phyloP scores from a whole-genome alignment of 2,888 invertebrate species.

The Margaritifera margaritifera region DNA sequence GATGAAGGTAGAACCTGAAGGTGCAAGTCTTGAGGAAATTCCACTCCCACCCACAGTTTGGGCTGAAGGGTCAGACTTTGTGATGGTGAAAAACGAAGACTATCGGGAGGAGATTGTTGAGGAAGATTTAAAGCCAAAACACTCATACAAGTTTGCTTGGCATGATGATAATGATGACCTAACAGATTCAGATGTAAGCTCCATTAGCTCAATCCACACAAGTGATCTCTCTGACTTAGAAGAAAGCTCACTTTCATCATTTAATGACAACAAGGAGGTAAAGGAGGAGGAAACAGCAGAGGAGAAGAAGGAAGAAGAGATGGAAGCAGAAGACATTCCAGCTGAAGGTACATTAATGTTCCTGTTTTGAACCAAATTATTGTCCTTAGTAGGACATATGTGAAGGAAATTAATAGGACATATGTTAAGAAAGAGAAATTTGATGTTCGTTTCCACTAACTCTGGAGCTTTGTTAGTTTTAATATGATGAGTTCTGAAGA shows the following conservation, averaged over 20 bases:
- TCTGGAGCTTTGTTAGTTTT: no score
- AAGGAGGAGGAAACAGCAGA: constrained; percentile 8
- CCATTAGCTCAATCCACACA: constrained; percentile 73
- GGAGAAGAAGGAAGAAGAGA: constrained; percentile 29
- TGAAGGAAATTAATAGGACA: no score
- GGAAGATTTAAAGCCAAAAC: constrained; percentile 23
- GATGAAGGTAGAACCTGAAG: no score
- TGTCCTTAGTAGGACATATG: no score
- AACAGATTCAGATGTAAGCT: constrained; percentile 60
- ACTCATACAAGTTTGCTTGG: constrained; percentile 69
- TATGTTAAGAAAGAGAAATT: no score
- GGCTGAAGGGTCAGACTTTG: background rate
- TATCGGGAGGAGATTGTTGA: constrained; percentile 19
- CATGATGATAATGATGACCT: constrained; percentile 52
- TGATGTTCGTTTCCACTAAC: no score
- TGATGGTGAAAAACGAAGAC: constrained; percentile 8
- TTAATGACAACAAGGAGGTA: constrained; percentile 28
- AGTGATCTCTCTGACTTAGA: constrained; percentile 73
- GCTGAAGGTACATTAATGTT: constrained; percentile 10
- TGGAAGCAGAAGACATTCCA: constrained; percentile 8
- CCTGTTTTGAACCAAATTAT: background rate
- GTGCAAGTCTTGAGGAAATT: constrained; percentile 22
- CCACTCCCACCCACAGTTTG: constrained; percentile 18
- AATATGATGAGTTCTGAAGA: no score
- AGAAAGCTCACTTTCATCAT: constrained; percentile 38